A percentile compares a stretch with the other conserved stretches of the same genome.
phyloP scores from a whole-genome alignment of 1,140 invertebrate species.

The Musca vetustissima region DNA sequence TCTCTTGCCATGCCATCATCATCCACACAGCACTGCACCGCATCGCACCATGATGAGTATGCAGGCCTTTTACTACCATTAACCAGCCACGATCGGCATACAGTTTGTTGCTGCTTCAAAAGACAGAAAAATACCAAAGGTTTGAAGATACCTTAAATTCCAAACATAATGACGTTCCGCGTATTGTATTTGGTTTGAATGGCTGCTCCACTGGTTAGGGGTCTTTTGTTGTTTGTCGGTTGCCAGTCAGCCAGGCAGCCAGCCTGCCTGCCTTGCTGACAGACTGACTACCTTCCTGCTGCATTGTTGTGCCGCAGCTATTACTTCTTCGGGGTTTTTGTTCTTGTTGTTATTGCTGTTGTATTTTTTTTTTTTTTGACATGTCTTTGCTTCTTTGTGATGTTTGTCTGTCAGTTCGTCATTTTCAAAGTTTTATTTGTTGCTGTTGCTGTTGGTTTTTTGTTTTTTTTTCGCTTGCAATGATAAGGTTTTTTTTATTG shows the following conservation, averaged over 20 bases:
- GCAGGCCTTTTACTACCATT: no score
- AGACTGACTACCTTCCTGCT: background rate
- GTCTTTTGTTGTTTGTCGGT: no score
- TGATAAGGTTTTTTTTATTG: background rate
- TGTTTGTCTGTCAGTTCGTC: constrained; percentile 16
- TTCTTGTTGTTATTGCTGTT: background rate
- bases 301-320: constrained; percentile 11
- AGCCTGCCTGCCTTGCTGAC: background rate
- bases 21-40: no score
- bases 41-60: no score
- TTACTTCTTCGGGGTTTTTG: background rate
- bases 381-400: background rate
- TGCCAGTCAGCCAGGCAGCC: no score
- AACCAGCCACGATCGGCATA: no score
- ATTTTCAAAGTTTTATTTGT: background rate
- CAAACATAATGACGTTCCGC: constrained; percentile 23
- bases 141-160: constrained; percentile 24
- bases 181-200: constrained; percentile 4
- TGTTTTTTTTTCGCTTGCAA: background rate
- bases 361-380: background rate
- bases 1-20: no score
- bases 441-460: background rate
- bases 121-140: constrained; percentile 18
- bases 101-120: no score
- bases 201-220: no score